These are phyloP conservation scores for Sigmodon hispidus DNA, from an alignment of 2,113 vertebrate genomes.

Conservation along the genomic window DNA sequence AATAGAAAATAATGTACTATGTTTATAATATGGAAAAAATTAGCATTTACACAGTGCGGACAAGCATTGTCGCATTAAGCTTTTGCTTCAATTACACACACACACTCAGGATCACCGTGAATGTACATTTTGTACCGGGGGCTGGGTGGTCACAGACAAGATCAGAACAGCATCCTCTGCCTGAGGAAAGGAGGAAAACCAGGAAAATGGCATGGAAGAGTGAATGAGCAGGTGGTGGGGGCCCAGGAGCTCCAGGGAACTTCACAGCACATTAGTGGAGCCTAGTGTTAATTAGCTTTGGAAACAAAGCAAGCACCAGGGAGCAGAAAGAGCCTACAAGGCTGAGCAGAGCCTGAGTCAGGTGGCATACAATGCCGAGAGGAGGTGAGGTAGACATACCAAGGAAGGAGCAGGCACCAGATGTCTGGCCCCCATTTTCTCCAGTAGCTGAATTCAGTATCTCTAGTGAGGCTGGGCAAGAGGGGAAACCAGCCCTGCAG, in stretches of 20 bases:
- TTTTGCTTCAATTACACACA: neutral
- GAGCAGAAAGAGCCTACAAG: neutral
- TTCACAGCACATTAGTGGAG: neutral
- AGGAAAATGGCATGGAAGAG: too few species aligned
- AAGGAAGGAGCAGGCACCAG: neutral
- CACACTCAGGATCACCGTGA: rapidly evolving
- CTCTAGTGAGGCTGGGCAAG: neutral
- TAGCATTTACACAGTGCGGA: neutral
- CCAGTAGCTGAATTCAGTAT: neutral
- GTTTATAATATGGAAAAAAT: neutral
- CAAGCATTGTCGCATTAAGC: rapidly evolving
- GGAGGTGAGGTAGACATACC: neutral
- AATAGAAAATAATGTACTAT: neutral
- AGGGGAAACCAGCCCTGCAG: neutral
- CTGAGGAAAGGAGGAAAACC: neutral
- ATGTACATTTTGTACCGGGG: neutral
- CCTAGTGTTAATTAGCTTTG: neutral
- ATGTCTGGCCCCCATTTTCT: neutral
- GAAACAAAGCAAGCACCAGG: neutral
- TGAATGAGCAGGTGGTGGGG: neutral
- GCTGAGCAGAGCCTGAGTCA: neutral
- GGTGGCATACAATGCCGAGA: neutral
- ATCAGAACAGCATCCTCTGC: neutral
- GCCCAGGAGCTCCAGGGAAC: neutral
- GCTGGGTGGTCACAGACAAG: neutral